phyloP scores from a whole-genome alignment of 2,113 vertebrate species.

The Pandion haliaetus region DNA sequence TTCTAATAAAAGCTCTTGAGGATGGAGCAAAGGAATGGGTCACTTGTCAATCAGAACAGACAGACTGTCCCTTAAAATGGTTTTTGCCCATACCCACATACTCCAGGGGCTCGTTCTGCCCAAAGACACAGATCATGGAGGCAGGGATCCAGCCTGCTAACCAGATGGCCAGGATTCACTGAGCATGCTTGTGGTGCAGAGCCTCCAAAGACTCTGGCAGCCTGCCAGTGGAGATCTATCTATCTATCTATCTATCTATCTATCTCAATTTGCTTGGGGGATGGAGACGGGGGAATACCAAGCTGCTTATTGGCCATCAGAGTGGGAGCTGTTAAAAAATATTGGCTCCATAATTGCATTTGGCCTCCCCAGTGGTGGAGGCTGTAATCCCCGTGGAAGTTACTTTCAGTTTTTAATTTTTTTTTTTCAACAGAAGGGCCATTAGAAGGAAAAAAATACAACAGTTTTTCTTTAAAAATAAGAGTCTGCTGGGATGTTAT shows the following conservation, averaged over 20 bases:
- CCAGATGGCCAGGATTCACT: conserved; percentile 42
- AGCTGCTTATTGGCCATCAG: conserved; percentile 41
- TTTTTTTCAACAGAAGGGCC: not conserved
- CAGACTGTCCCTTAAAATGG: not conserved
- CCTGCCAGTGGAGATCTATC: not conserved
- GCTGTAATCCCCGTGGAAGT: not conserved
- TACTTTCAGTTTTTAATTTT: not conserved
- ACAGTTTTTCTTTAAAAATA: conserved; percentile 24
- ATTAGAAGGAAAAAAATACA: not conserved
- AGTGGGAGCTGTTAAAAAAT: conserved; percentile 34
- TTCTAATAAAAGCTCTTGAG: not conserved
- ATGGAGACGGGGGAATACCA: conserved; percentile 18
- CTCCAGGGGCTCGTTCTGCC: not conserved
- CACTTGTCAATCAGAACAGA: not conserved
- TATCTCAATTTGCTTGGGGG: conserved; percentile 33
- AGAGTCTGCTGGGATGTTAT: not conserved
- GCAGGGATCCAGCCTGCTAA: conserved; percentile 2
- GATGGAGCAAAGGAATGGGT: not conserved
- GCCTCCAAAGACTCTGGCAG: conserved; percentile 25
- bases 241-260: not conserved
- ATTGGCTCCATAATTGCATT: conserved; percentile 33
- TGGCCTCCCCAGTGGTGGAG: not conserved
- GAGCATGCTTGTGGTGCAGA: conserved; percentile 29
- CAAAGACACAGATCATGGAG: not conserved
- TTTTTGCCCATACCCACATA: not conserved